These are phyloP conservation scores for Venustoraphidia nigricollis DNA, from an alignment of 2,888 invertebrate genomes.

Conservation along the genomic window DNA sequence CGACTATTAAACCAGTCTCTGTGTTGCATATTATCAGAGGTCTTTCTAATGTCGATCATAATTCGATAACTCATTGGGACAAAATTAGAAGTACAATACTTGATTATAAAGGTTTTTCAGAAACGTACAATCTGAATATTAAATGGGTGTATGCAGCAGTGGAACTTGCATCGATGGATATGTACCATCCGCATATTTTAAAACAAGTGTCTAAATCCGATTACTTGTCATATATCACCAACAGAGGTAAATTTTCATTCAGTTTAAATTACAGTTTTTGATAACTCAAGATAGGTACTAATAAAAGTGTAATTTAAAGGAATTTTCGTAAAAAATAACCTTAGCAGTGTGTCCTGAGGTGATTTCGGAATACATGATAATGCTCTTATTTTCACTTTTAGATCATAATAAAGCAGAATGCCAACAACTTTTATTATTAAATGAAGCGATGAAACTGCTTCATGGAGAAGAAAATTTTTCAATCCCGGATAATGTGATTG, in stretches of 20 bases:
- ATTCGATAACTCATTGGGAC: conserved; percentile 29
- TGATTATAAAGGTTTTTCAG: conserved; percentile 24
- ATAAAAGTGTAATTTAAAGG: not conserved
- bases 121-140: conserved; percentile 18
- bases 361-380: not conserved
- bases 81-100: conserved; percentile 29
- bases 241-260: conserved; percentile 22
- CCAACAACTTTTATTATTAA: conserved; percentile 34
- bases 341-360: no score
- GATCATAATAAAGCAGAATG: conserved; percentile 30
- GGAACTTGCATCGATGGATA: conserved; percentile 40
- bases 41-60: conserved; percentile 28
- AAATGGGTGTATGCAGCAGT: conserved; percentile 26
- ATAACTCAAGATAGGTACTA: not conserved
- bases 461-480: conserved; percentile 20
- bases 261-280: conserved; percentile 10
- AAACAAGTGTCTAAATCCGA: conserved; percentile 32
- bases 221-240: conserved; percentile 25
- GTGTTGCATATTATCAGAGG: conserved; percentile 35
- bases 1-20: conserved; percentile 26
- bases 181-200: conserved; percentile 38
- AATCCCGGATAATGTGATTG: conserved; percentile 28
- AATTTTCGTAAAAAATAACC: not conserved
- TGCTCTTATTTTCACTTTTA: conserved; percentile 3
- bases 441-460: conserved; percentile 30